phyloP scores from a whole-genome alignment of 1,140 invertebrate genomes.

The Aphaenogaster ashmeadi region DNA sequence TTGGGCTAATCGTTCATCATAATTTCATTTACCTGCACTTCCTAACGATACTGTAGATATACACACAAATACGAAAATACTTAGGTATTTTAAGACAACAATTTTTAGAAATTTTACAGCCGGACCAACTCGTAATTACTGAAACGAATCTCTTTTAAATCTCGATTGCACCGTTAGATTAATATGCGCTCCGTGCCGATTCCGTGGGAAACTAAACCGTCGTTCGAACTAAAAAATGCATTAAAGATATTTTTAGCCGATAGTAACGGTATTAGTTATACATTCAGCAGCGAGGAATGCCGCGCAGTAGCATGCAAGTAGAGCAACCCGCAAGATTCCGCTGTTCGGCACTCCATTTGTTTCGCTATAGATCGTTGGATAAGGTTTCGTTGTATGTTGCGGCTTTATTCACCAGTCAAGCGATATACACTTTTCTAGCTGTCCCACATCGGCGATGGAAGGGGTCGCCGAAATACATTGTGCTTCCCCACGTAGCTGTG shows the following conservation, averaged over 20 bases:
- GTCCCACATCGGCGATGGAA: constrained; percentile 61
- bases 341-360: constrained; percentile 57
- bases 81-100: constrained; percentile 12
- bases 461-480: constrained; percentile 68
- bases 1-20: constrained; percentile 41
- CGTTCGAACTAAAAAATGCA: constrained; percentile 46
- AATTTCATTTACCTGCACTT: constrained; percentile 51
- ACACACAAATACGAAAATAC: constrained; percentile 17
- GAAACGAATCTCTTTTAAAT: constrained; percentile 11
- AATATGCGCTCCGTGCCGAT: not conserved
- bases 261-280: constrained; percentile 59
- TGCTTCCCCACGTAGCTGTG: constrained; percentile 26
- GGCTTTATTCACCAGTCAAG: constrained; percentile 43
- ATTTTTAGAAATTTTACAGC: not conserved
- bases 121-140: not conserved
- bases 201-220: constrained; percentile 2
- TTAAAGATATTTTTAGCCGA: constrained; percentile 60
- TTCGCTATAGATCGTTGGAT: constrained; percentile 56
- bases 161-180: not conserved
- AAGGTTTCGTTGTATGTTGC: constrained; percentile 34
- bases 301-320: constrained; percentile 27
- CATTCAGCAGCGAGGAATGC: constrained; percentile 31
- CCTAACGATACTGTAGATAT: constrained; percentile 5
- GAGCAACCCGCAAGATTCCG: constrained; percentile 45
- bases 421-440: constrained; percentile 65